Percentiles rank a stretch among this genome's conserved stretches.
Conservation (phyloP, 2,888 invertebrate species). For the Vannuccia rotundouncinata region DNA sequence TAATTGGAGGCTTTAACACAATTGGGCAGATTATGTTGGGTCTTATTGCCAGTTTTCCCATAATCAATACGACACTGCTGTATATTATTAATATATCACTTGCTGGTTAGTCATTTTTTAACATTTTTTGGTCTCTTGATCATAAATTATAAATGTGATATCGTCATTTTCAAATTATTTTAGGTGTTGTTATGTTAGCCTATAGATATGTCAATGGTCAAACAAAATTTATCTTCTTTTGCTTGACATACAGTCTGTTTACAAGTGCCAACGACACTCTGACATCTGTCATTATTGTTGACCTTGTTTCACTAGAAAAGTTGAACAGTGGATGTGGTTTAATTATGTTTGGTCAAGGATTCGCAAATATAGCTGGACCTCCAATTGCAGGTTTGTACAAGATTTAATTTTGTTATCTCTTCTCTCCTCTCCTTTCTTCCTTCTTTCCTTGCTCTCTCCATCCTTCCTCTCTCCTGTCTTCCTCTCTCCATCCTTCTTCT, state of each 20-base stretch:
- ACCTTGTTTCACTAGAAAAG: slow-evolving; percentile 77
- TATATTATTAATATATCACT: not conserved
- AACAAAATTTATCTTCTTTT: too few species aligned
- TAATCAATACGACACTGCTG: not conserved
- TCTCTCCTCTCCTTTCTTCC: not conserved
- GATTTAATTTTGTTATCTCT: not conserved
- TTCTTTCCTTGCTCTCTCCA: too few species aligned
- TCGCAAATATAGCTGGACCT: slow-evolving; percentile 81
- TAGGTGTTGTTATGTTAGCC: too few species aligned
- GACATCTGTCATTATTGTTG: slow-evolving; percentile 79
- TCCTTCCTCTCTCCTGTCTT: too few species aligned
- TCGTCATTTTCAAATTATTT: too few species aligned
- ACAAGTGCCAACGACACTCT: slow-evolving; percentile 85
- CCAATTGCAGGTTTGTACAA: slow-evolving; percentile 86
- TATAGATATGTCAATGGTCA: too few species aligned
- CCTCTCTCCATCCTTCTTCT: too few species aligned
- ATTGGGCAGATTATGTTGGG: not conserved
- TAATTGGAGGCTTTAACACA: not conserved
- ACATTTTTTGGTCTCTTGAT: too few species aligned
- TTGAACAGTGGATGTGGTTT: slow-evolving; percentile 86
- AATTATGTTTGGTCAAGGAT: slow-evolving; percentile 75
- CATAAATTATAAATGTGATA: too few species aligned
- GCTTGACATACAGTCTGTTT: slow-evolving; percentile 68
- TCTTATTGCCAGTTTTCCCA: not conserved
- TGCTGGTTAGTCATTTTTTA: too few species aligned